Conservation (phyloP, 1,140 invertebrate species). For the Paracyclopina nana region DNA sequence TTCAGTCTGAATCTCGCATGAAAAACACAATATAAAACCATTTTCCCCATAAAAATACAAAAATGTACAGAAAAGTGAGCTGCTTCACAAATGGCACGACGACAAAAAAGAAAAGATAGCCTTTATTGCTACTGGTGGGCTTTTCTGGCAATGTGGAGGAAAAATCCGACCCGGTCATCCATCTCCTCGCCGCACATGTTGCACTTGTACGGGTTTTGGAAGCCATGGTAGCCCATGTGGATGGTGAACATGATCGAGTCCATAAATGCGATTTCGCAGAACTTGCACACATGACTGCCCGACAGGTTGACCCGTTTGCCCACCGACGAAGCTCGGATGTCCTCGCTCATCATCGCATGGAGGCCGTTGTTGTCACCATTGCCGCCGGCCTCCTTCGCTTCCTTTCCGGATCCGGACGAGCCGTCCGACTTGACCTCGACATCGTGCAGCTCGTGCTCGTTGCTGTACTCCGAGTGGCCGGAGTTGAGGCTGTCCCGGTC, state of each 20-base stretch:
- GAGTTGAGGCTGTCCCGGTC: too few relatives aligned
- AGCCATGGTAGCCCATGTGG: conserved; percentile 85
- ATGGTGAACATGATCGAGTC: conserved; percentile 77
- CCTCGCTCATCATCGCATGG: conserved; percentile 15
- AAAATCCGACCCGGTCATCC: conserved; percentile 64
- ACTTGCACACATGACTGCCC: conserved; percentile 48
- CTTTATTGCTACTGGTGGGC: too few relatives aligned
- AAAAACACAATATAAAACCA: too few relatives aligned
- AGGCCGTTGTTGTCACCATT: conserved; percentile 4
- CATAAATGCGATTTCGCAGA: conserved; percentile 74
- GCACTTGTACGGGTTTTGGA: conserved; percentile 68
- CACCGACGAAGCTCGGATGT: conserved; percentile 15
- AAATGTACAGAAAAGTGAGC: too few relatives aligned
- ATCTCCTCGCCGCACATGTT: conserved; percentile 75
- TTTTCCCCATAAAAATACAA: too few relatives aligned
- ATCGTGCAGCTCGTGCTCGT: conserved; percentile 15
- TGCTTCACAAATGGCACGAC: too few relatives aligned
- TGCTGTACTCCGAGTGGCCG: too few relatives aligned
- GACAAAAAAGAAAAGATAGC: too few relatives aligned
- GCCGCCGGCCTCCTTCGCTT: conserved; percentile 11
- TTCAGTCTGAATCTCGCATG: too few relatives aligned
- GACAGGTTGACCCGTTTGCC: neutral
- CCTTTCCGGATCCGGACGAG: neutral
- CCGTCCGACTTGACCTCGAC: conserved; percentile 15
- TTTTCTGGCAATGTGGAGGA: conserved; percentile 74